Conservation (phyloP, 2,888 invertebrate species). For the Quadriops clusia region DNA sequence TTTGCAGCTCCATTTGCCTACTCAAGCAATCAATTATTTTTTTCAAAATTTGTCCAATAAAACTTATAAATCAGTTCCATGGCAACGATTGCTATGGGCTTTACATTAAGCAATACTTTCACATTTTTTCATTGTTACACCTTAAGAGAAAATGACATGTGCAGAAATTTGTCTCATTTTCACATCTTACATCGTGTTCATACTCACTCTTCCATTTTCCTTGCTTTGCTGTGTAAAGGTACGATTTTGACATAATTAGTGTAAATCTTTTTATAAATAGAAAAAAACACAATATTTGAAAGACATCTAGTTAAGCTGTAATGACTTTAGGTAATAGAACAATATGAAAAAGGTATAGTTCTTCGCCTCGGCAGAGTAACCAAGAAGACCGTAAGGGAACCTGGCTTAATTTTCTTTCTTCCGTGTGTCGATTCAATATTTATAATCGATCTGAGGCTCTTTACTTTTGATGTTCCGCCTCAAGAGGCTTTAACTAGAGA, state of each 20-base stretch:
- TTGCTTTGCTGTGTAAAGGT: conserved; percentile 5
- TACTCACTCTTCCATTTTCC: conserved; percentile 5
- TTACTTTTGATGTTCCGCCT: conserved; percentile 3
- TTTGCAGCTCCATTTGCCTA: too few relatives aligned
- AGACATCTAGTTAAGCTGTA: too few relatives aligned
- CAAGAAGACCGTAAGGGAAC: not conserved
- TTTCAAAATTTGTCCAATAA: too few relatives aligned
- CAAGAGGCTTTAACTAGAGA: conserved; percentile 5
- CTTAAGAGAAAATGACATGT: too few relatives aligned
- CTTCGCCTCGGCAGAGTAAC: conserved; percentile 2
- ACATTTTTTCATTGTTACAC: too few relatives aligned
- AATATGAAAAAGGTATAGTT: conserved; percentile 2
- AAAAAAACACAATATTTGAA: too few relatives aligned
- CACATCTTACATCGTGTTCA: too few relatives aligned
- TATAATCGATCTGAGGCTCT: conserved; percentile 1
- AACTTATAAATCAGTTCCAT: too few relatives aligned
- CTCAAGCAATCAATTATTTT: too few relatives aligned
- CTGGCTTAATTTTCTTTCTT: conserved; percentile 4
- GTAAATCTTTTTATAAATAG: conserved; percentile 4
- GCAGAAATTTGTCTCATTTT: too few relatives aligned
- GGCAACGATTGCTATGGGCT: too few relatives aligned
- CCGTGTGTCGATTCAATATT: conserved; percentile 1
- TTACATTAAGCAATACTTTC: too few relatives aligned
- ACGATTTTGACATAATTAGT: not conserved
- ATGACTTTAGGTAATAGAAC: conserved; percentile 1